A percentile compares a stretch with the other conserved stretches of the same genome.
phyloP scores from a whole-genome alignment of 2,113 vertebrate genomes.

The Polypterus senegalus region DNA sequence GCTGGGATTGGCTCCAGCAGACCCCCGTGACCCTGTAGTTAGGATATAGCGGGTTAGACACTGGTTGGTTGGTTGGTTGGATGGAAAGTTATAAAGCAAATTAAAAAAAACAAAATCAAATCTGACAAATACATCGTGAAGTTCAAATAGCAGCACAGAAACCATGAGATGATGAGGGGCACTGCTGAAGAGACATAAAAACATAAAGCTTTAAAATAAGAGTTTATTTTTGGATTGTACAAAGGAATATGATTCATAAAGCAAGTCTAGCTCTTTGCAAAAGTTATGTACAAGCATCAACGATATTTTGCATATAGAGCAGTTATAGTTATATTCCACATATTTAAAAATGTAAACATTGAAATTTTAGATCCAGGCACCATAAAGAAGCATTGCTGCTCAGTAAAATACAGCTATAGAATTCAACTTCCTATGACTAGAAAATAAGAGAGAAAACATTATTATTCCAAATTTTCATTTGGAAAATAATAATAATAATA shows the following conservation, averaged over 20 bases:
- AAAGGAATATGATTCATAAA: constrained; percentile 21
- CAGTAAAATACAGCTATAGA: not conserved
- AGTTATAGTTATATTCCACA: constrained; percentile 16
- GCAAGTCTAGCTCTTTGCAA: constrained; percentile 10
- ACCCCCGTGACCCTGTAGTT: too few relatives aligned
- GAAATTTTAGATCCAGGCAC: constrained; percentile 5
- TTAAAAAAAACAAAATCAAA: too few relatives aligned
- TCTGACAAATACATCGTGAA: too few relatives aligned
- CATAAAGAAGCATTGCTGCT: constrained; percentile 5
- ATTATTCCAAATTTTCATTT: not conserved
- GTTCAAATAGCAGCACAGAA: too few relatives aligned
- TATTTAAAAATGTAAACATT: constrained; percentile 36
- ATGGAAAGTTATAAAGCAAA: too few relatives aligned
- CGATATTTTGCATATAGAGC: constrained; percentile 21
- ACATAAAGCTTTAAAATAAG: too few relatives aligned
- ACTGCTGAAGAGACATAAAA: too few relatives aligned
- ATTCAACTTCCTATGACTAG: not conserved
- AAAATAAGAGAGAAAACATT: not conserved
- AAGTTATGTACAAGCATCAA: constrained; percentile 40
- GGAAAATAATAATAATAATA: not conserved
- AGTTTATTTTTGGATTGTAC: constrained; percentile 27
- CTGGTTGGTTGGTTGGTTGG: too few relatives aligned
- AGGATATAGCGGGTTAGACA: too few relatives aligned
- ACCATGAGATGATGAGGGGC: too few relatives aligned
- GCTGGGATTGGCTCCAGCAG: too few relatives aligned